Evolutionary conservation across 2,888 invertebrate genomes (phyloP).

Genomic region (Andrena camellia): DNA sequence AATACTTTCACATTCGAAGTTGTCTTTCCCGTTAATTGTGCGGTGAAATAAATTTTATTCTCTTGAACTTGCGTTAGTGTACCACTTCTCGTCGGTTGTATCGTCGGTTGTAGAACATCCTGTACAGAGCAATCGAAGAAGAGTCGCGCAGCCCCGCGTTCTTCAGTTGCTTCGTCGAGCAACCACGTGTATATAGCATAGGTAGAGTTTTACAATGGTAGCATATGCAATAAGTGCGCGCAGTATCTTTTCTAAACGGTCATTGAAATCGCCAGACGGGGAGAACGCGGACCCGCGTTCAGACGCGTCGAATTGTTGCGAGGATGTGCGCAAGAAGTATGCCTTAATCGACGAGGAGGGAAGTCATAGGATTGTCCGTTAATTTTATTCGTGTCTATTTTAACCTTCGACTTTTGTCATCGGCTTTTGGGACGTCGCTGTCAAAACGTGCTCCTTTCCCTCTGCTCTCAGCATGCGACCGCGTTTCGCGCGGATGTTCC

Average conservation of each 20-base stretch:
- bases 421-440: neutral
- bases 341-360: constrained; percentile 4
- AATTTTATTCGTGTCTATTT: constrained; percentile 11
- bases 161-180: neutral
- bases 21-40: neutral
- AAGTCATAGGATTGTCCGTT: neutral
- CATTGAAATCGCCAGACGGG: constrained; percentile 2
- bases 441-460: neutral
- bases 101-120: neutral
- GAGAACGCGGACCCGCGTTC: neutral
- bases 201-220: neutral
- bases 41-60: neutral
- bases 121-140: neutral
- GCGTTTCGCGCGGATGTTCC: neutral
- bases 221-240: neutral
- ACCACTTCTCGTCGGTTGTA: neutral
- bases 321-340: constrained; percentile 5
- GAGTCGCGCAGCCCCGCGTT: neutral
- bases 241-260: constrained; percentile 23
- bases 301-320: neutral
- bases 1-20: too few species aligned
- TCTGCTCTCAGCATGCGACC: neutral
- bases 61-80: neutral
- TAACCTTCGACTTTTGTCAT: constrained; percentile 18
- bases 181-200: neutral